Percentiles rank a stretch among this genome's conserved stretches.
Conservation (phyloP, 2,888 invertebrate genomes). For the Hirtodrosophila histrioides region DNA sequence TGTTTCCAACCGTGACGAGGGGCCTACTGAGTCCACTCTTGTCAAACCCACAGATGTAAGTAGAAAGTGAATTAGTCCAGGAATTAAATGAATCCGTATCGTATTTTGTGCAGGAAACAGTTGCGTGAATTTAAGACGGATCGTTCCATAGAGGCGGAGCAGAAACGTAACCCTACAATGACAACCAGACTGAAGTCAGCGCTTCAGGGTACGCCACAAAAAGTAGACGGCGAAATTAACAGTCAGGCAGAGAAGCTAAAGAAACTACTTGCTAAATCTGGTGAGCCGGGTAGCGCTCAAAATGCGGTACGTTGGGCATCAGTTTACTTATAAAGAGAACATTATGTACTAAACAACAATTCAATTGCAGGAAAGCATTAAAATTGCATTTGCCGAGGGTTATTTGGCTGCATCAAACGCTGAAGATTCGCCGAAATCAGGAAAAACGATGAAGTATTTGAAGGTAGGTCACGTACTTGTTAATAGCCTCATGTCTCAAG, state of each 20-base stretch:
- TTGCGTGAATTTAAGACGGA: slow-evolving; percentile 92
- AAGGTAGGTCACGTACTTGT: slow-evolving; percentile 71
- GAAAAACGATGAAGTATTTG: slow-evolving; percentile 86
- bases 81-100: not conserved
- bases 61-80: not conserved
- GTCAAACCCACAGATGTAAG: slow-evolving; percentile 67
- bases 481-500: not conserved
- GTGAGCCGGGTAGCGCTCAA: slow-evolving; percentile 54
- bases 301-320: slow-evolving; percentile 53
- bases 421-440: slow-evolving; percentile 83
- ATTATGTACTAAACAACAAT: not conserved
- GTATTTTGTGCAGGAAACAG: slow-evolving; percentile 64
- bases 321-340: not conserved
- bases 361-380: slow-evolving; percentile 88
- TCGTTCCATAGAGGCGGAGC: slow-evolving; percentile 89
- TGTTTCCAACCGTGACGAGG: slow-evolving; percentile 45
- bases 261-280: slow-evolving; percentile 70
- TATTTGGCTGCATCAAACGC: slow-evolving; percentile 89
- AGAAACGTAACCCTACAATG: slow-evolving; percentile 89
- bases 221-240: slow-evolving; percentile 64
- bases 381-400: slow-evolving; percentile 96
- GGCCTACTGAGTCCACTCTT: slow-evolving; percentile 56
- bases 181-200: slow-evolving; percentile 87
- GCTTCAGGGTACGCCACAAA: slow-evolving; percentile 68
- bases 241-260: slow-evolving; percentile 76